These are phyloP conservation scores for Linurgus olivaceus DNA, from an alignment of 2,797 vertebrate genomes.

Conservation along the genomic window DNA sequence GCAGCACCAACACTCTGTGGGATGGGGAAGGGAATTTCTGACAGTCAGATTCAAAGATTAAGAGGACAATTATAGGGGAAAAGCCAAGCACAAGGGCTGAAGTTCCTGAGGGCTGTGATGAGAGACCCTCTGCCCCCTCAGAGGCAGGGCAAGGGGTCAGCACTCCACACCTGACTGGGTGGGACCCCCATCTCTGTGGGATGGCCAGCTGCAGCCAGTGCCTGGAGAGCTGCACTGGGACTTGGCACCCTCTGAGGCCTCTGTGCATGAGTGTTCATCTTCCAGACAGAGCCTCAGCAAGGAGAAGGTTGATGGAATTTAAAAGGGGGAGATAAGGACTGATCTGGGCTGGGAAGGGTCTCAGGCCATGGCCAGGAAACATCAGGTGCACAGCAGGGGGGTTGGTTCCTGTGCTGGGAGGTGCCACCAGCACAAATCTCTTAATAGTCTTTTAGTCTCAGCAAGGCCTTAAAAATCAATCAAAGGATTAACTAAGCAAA, in stretches of 20 bases:
- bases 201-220: neutral
- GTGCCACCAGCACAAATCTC: slow-evolving; percentile 30
- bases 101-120: neutral
- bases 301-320: neutral
- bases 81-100: neutral
- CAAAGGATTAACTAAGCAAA: slow-evolving; percentile 63
- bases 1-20: neutral
- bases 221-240: neutral
- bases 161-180: rapidly evolving
- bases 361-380: neutral
- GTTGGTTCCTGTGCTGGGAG: neutral
- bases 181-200: neutral
- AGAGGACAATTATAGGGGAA: neutral
- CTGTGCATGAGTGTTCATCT: rapidly evolving
- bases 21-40: neutral
- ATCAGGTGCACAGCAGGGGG: neutral
- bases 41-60: neutral
- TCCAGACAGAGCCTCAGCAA: neutral
- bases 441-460: slow-evolving; percentile 51
- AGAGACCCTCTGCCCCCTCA: neutral
- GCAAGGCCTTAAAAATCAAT: slow-evolving; percentile 58
- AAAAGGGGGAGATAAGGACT: neutral
- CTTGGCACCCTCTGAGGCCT: neutral
- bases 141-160: neutral
- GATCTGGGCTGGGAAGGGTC: neutral